phyloP scores from a whole-genome alignment of 2,888 invertebrate genomes.

The Corythucha ciliata region DNA sequence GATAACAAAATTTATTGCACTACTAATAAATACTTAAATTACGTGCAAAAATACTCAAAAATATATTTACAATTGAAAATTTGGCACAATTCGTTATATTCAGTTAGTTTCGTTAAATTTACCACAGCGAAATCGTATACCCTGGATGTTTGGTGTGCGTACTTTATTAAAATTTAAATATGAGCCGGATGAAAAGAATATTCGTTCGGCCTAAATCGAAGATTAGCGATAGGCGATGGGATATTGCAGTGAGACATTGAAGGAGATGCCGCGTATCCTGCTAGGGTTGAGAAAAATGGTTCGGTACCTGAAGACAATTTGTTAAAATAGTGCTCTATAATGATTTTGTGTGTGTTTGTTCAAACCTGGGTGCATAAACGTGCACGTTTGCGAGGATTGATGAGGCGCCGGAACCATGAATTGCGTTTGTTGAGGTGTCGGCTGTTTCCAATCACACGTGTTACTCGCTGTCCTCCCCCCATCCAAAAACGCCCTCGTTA shows the following conservation, averaged over 20 bases:
- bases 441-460: neutral
- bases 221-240: conserved; percentile 41
- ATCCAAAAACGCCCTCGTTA: too few relatives aligned
- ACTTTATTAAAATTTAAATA: conserved; percentile 18
- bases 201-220: conserved; percentile 53
- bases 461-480: too few relatives aligned
- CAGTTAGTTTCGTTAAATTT: too few relatives aligned
- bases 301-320: neutral
- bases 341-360: too few relatives aligned
- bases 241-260: conserved; percentile 31
- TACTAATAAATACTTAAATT: too few relatives aligned
- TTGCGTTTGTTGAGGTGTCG: neutral
- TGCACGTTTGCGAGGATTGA: neutral
- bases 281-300: conserved; percentile 27
- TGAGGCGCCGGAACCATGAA: neutral
- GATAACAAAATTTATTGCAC: too few relatives aligned
- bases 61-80: too few relatives aligned
- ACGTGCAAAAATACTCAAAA: too few relatives aligned
- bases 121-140: too few relatives aligned
- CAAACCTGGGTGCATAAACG: neutral
- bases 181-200: conserved; percentile 37
- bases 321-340: too few relatives aligned
- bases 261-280: conserved; percentile 21
- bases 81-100: too few relatives aligned
- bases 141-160: too few relatives aligned